phyloP scores from a whole-genome alignment of 1,140 invertebrate species.

The Vanessa tameamea region DNA sequence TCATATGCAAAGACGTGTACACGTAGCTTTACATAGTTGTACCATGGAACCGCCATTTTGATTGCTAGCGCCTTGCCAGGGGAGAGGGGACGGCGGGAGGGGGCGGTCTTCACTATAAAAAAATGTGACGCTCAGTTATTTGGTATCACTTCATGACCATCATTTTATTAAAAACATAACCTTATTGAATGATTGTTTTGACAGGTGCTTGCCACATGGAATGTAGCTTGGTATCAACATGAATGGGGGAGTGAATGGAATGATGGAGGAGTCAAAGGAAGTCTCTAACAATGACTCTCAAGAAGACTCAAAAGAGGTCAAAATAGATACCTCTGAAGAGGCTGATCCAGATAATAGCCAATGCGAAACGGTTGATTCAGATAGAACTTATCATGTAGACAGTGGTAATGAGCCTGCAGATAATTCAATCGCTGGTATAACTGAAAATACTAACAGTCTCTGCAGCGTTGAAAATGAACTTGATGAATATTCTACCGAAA shows the following conservation, averaged over 20 bases:
- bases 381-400: neutral
- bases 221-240: constrained; percentile 57
- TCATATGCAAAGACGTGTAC: constrained; percentile 49
- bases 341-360: neutral
- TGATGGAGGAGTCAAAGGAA: constrained; percentile 55
- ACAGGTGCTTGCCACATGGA: constrained; percentile 62
- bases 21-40: constrained; percentile 63
- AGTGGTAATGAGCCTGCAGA: neutral
- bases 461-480: neutral
- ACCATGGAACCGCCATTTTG: constrained; percentile 75
- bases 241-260: constrained; percentile 68
- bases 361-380: neutral
- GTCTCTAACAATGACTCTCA: constrained; percentile 36
- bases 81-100: constrained; percentile 56
- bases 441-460: neutral
- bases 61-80: constrained; percentile 69
- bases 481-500: neutral
- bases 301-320: constrained; percentile 20
- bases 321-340: constrained; percentile 10
- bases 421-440: neutral
- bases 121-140: constrained; percentile 65
- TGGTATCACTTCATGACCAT: constrained; percentile 46
- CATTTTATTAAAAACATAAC: constrained; percentile 54
- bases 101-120: constrained; percentile 59
- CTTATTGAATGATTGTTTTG: constrained; percentile 58